phyloP scores from a whole-genome alignment of 2,797 vertebrate species.

The Iguana delicatissima region DNA sequence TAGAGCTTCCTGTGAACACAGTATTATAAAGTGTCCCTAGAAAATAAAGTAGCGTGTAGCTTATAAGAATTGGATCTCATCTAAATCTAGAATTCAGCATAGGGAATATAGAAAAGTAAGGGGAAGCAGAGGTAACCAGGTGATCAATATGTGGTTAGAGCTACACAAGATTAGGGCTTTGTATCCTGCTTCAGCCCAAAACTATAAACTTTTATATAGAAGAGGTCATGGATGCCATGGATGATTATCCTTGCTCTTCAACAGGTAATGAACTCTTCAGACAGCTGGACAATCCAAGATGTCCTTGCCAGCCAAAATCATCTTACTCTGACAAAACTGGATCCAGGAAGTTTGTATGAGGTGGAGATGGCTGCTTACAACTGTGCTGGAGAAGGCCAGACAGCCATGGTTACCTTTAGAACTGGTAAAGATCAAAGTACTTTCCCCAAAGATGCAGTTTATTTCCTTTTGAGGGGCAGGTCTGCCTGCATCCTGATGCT shows the following conservation, averaged over 20 bases:
- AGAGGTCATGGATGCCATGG: background rate
- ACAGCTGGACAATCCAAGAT: constrained; percentile 87
- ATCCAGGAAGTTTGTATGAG: constrained; percentile 94
- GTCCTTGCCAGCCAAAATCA: constrained; percentile 90
- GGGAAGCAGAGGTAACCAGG: background rate
- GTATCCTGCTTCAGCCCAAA: background rate
- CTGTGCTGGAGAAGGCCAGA: constrained; percentile 94
- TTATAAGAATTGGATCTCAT: background rate
- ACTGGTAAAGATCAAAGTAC: constrained; percentile 84
- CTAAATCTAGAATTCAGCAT: background rate
- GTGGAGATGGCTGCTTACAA: constrained; percentile 96
- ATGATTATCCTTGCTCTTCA: constrained; percentile 53
- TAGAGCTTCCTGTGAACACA: background rate
- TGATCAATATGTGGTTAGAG: background rate
- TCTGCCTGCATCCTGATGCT: background rate
- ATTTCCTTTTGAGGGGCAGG: background rate
- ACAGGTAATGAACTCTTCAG: constrained; percentile 87
- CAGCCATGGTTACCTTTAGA: constrained; percentile 98
- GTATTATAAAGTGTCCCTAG: background rate
- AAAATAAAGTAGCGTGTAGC: background rate
- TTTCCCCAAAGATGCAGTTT: background rate
- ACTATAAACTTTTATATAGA: background rate
- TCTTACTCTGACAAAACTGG: constrained; percentile 89
- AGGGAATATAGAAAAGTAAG: background rate
- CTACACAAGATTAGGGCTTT: background rate